phyloP scores from a whole-genome alignment of 1,140 invertebrate species.

The Euschistus heros region DNA sequence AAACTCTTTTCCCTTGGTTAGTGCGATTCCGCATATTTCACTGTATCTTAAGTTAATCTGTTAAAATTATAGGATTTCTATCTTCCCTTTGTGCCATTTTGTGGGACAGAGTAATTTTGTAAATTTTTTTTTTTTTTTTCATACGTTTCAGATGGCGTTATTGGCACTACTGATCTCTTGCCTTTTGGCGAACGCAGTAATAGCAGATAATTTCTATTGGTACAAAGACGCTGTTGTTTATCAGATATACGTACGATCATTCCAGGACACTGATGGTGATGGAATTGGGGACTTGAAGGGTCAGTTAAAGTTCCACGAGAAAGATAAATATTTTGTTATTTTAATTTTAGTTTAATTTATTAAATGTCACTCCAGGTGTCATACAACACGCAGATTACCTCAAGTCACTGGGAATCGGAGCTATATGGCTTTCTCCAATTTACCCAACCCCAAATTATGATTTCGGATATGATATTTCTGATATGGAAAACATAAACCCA shows the following conservation, averaged over 20 bases:
- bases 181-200: not conserved
- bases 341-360: no score
- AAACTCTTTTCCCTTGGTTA: no score
- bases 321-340: no score
- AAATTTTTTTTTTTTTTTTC: no score
- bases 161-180: not conserved
- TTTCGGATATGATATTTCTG: slow-evolving; percentile 52
- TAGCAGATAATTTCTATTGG: slow-evolving; percentile 42
- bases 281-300: slow-evolving; percentile 64
- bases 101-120: no score
- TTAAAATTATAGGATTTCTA: no score
- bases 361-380: not conserved
- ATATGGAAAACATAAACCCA: slow-evolving; percentile 48
- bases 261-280: slow-evolving; percentile 60
- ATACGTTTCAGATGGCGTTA: no score
- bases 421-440: slow-evolving; percentile 55
- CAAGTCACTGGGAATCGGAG: slow-evolving; percentile 36
- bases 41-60: no score
- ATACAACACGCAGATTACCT: not conserved
- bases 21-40: no score
- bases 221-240: slow-evolving; percentile 71
- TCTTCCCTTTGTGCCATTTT: no score
- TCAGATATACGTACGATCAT: slow-evolving; percentile 71
- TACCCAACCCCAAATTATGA: slow-evolving; percentile 54
- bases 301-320: slow-evolving; percentile 24